A percentile compares a stretch with the other conserved stretches of the same genome.
These are phyloP conservation scores for Dendrolimus kikuchii DNA, from an alignment of 1,140 invertebrate genomes.

Conservation along the genomic window DNA sequence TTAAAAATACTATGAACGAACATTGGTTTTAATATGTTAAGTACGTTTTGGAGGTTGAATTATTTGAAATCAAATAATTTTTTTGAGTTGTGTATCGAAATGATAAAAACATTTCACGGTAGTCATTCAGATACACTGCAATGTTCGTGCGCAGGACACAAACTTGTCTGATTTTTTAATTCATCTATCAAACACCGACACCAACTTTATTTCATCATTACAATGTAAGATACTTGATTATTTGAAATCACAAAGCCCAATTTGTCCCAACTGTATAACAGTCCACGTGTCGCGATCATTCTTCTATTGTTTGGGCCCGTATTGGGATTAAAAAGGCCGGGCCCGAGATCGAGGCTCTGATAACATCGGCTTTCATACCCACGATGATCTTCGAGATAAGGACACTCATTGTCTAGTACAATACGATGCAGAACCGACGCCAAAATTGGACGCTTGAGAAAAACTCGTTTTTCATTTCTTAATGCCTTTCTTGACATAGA, in stretches of 20 bases:
- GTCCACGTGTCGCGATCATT: constrained; percentile 44
- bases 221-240: constrained; percentile 14
- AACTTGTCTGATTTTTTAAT: too few relatives aligned
- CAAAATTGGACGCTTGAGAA: constrained; percentile 19
- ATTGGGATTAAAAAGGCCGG: constrained; percentile 33
- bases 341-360: constrained; percentile 19
- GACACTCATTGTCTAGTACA: constrained; percentile 34
- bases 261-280: constrained; percentile 38
- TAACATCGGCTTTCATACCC: constrained; percentile 46
- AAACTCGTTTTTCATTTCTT: constrained; percentile 3
- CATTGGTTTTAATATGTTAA: too few relatives aligned
- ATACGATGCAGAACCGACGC: constrained; percentile 21
- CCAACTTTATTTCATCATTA: constrained; percentile 5
- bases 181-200: too few relatives aligned
- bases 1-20: too few relatives aligned
- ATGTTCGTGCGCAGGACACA: too few relatives aligned
- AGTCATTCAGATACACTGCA: too few relatives aligned
- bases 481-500: too few relatives aligned
- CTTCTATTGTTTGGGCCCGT: constrained; percentile 38
- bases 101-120: too few relatives aligned
- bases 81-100: too few relatives aligned
- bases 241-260: constrained; percentile 34
- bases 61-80: too few relatives aligned
- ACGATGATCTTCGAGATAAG: constrained; percentile 43
- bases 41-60: too few relatives aligned